Base-by-base conservation (phyloP, 2,888 invertebrate genomes). In the Agrochola lychnidis region DNA sequence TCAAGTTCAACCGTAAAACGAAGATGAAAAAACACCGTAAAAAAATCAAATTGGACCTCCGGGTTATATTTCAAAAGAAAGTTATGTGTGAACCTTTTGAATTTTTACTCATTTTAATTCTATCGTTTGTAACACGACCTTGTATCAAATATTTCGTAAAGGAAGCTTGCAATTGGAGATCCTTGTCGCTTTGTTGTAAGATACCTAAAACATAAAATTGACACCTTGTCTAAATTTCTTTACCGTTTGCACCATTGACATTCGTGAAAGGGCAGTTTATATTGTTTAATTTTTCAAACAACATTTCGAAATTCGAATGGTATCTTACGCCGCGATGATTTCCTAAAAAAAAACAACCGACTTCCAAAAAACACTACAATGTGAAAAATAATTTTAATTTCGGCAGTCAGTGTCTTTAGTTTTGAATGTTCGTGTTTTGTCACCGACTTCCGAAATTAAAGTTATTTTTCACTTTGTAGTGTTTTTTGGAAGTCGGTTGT, bases 91-190 rank as follows among this genome's bases (percentile, higher is more conserved):
- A 36, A 51, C 45, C 82, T 76, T 66, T 36, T 66, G 57, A 82
- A 82, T 82, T 82, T 78, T 78, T 82, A 59, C 25, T 78, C 25
- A 53, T 82, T 82, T 78, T 59, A 76, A 82, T 76, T 82, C 25
- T 42, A 22, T 7, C 57, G 57, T 57, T 57, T 61, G 57, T 59
- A 36, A 78, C 4, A n/a, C 9, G 64, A 53, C 51, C 82, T 61
- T 66, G 82, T 76, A 82, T 66, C 45, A 45, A 82, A 61, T 82
- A 76, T 76, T 78, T 59, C 25, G 16, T 57, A 16, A 25, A 36
- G 22, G 25, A 25, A 53, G 9, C 25, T 51, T 53, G 66, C 45
- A 59, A 61, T 51, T 19, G 14, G 19, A 59, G 57, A 30, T 14
- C 36, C 12, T 48, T 64, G 30, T 57, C 3, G 4, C n/a, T 59